Conservation (phyloP, 2,113 vertebrate genomes). For the Oostethus manadensis region DNA sequence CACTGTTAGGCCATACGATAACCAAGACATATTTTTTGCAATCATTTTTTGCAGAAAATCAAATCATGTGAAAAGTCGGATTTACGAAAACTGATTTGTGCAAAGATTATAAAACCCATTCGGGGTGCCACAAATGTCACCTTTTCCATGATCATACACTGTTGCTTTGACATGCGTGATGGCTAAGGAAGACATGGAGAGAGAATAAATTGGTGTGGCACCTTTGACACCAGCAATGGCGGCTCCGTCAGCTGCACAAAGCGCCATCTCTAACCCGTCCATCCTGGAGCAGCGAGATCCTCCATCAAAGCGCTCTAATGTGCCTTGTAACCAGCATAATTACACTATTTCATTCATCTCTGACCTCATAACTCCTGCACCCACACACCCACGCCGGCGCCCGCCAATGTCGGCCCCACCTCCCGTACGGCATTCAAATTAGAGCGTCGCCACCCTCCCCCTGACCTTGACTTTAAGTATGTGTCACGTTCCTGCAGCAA, state of each 20-base stretch:
- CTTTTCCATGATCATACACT: slow-evolving; percentile 45
- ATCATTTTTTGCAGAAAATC: too few relatives aligned
- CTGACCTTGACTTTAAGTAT: slow-evolving; percentile 75
- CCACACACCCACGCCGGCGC: slow-evolving; percentile 33
- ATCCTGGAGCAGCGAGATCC: slow-evolving; percentile 24
- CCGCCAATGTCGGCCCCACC: slow-evolving; percentile 49
- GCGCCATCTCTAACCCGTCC: slow-evolving; percentile 28
- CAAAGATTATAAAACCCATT: too few relatives aligned
- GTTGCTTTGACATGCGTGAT: slow-evolving; percentile 28
- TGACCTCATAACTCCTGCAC: slow-evolving; percentile 62
- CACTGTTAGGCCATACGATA: too few relatives aligned
- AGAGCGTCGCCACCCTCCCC: slow-evolving; percentile 49
- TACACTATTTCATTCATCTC: slow-evolving; percentile 68
- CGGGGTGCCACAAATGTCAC: too few relatives aligned
- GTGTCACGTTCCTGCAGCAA: slow-evolving; percentile 73
- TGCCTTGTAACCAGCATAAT: slow-evolving; percentile 62
- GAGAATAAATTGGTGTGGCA: slow-evolving; percentile 60
- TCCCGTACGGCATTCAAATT: slow-evolving; percentile 67
- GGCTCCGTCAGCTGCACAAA: slow-evolving; percentile 12
- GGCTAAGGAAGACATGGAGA: slow-evolving; percentile 51
- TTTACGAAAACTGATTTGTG: too few relatives aligned
- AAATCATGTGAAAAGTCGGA: too few relatives aligned
- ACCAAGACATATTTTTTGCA: too few relatives aligned
- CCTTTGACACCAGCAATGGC: slow-evolving; percentile 58
- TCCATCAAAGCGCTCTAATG: slow-evolving; percentile 56